Evolutionary conservation across 2,888 invertebrate genomes (phyloP), one percentile per base, ranked within the genome.

Genomic region (Agrotis clavis): DNA sequence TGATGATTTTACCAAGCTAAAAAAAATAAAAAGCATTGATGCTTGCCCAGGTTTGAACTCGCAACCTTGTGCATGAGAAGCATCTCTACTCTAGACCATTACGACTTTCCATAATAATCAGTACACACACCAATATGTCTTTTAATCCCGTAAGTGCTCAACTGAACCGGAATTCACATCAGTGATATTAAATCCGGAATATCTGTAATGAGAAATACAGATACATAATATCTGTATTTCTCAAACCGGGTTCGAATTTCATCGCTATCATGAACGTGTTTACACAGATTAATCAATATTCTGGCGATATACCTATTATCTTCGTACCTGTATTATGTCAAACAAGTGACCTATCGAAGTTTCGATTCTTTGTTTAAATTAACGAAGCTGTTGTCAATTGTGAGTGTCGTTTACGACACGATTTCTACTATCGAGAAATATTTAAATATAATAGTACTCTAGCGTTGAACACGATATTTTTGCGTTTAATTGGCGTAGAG

Each of bases 81-180:
- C 35, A 9, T 0, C 9, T 35, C 1, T 9, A 35, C 7, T 35
- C 4, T 35, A 9, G 0, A 9, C 35, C 9, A 9, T 35, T 4
- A 35, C 35, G 1, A 5, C 5, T 30, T 30, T 4, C 5, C 30
- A 5, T 35, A n/a, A 65, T 18, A 21, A 50, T 57, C 57, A 45
- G 19, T 9, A 47, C 6, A 48, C 30, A 21, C 19, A 57, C 35
- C 16, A 11, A 47, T 47, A 25, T 11, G 35, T 35, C 35, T 35
- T 63, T 64, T 64, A 47, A 64, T 74, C 35, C n/a, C 21, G 30
- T 51, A 51, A 64, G 57, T 56, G 48, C 50, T 2, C 19, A 47
- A 51, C 57, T 35, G 50, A 18, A 47, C 13, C 14, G 18, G 19
- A 47, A 65, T 74, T 25, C 57, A 54, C 65, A 47, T 57, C 14